Percentiles rank a stretch among this genome's conserved stretches.
These are phyloP conservation scores for Tachystola acroxantha DNA, from an alignment of 2,888 invertebrate genomes.

Conservation along the genomic window DNA sequence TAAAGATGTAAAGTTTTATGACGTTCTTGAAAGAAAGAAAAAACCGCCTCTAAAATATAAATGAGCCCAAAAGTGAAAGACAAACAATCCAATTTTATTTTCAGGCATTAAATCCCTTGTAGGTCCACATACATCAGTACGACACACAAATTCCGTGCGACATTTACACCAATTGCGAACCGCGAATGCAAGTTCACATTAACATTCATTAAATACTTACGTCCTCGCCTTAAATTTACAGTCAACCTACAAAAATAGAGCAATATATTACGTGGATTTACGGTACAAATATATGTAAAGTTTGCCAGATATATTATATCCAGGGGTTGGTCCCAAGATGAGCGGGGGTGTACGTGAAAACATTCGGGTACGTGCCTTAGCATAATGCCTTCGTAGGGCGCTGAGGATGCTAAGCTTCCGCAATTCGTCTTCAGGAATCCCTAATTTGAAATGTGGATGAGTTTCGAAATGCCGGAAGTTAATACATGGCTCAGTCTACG, in stretches of 20 bases:
- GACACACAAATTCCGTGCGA: conserved; percentile 36
- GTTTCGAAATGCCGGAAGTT: conserved; percentile 52
- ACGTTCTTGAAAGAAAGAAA: no score
- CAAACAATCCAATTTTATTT: neutral
- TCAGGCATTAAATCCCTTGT: conserved; percentile 1
- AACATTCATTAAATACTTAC: conserved; percentile 71
- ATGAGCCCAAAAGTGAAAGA: no score
- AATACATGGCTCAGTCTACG: neutral
- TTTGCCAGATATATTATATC: conserved; percentile 77
- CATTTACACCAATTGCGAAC: conserved; percentile 53
- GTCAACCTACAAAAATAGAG: conserved; percentile 74
- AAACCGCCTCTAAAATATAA: no score
- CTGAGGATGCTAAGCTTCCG: conserved; percentile 63
- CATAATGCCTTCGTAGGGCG: conserved; percentile 71
- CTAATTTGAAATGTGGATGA: conserved; percentile 76
- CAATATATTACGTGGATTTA: conserved; percentile 76
- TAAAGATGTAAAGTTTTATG: no score
- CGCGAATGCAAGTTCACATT: conserved; percentile 59
- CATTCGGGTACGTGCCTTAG: conserved; percentile 72
- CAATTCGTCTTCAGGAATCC: conserved; percentile 77
- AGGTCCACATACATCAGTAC: conserved; percentile 6
- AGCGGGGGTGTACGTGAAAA: conserved; percentile 71
- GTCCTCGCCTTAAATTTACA: conserved; percentile 65
- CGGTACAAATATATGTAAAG: conserved; percentile 79
- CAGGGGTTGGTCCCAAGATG: conserved; percentile 70